Base-by-base conservation (phyloP, 1,140 invertebrate genomes). In the Lasaia peninsularis region DNA sequence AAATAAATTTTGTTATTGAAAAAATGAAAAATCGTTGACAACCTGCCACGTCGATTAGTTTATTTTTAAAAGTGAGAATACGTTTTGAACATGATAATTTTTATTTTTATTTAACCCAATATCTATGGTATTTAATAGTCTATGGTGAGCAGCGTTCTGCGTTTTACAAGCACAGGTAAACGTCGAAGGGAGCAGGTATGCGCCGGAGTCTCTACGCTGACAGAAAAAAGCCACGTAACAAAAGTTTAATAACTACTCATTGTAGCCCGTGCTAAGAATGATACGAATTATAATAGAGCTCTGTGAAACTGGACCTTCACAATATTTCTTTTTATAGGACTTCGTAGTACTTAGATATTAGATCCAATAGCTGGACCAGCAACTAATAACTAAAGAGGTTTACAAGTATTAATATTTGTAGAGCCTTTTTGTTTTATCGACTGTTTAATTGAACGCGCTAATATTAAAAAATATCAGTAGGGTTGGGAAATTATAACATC, bases 231-330 rank as follows among this genome's bases (percentile, higher is more conserved):
- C 67, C 62, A 74, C 72, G 74, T 75, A 74, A 83, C 75, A 74
- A 80, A 80, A 78, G 60, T 80, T 78, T 78, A 78, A 79, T 81
- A 85, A 77, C 66, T 70, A 78, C 70, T 67, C 68, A 85, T 79
- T 78, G 78, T 78, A 71, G 71, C 73, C 70, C 67, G 69, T 73
- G 69, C 73, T 73, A 62, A 62, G 66, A 71, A 59, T 63, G 65
- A 71, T 69, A 69, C 70, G 69, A 75, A 71, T 69, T 70, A 75
- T 73, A 78, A 80, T 76, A 71, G 69, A 73, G 70, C 65, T 73
- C 63, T 62, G 40, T 67, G 53, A 69, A 74, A 70, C 70, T 71
- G 71, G 64, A 63, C 61, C 63, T 65, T 50, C 63, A 66, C 35
- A 61, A 28, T 70, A 71, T 71, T 24, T 24, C 21, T 24, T 28